phyloP scores from a whole-genome alignment of 2,888 invertebrate genomes.

The Thymelicus acteon region DNA sequence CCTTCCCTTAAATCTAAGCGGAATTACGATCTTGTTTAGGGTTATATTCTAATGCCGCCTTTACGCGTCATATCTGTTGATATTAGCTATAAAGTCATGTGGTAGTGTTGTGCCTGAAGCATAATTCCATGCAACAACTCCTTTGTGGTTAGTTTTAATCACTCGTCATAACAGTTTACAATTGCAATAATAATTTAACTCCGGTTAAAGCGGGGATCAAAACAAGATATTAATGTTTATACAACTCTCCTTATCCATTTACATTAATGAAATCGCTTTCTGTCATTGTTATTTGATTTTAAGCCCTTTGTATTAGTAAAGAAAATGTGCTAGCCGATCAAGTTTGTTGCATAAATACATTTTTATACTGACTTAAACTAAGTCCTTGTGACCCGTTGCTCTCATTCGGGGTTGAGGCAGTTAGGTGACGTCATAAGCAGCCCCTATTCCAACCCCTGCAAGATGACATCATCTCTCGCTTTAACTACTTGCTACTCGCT shows the following conservation, averaged over 20 bases:
- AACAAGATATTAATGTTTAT: slow-evolving; percentile 67
- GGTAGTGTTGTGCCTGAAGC: slow-evolving; percentile 50
- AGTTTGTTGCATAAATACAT: background rate
- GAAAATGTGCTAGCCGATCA: background rate
- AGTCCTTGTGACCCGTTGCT: slow-evolving; percentile 22
- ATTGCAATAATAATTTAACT: slow-evolving; percentile 80
- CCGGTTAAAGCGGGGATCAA: slow-evolving; percentile 65
- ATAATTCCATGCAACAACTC: slow-evolving; percentile 48
- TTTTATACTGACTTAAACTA: background rate
- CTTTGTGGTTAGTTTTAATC: slow-evolving; percentile 76
- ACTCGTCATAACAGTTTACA: slow-evolving; percentile 76
- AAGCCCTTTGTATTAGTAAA: slow-evolving; percentile 44
- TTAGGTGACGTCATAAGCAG: slow-evolving; percentile 21
- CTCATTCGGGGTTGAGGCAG: slow-evolving; percentile 6
- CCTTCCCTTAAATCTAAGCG: slow-evolving; percentile 58
- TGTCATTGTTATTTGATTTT: slow-evolving; percentile 62
- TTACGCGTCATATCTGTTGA: slow-evolving; percentile 59
- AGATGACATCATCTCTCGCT: slow-evolving; percentile 36
- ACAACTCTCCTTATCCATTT: slow-evolving; percentile 60
- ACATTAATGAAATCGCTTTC: slow-evolving; percentile 55
- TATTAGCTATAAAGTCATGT: slow-evolving; percentile 68
- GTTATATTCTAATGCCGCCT: slow-evolving; percentile 62
- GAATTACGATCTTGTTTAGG: slow-evolving; percentile 60
- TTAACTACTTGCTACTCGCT: slow-evolving; percentile 19
- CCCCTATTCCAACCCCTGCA: slow-evolving; percentile 30